Evolutionary conservation across 2,113 vertebrate species (phyloP).

Genomic region (Neotragus moschatus): DNA sequence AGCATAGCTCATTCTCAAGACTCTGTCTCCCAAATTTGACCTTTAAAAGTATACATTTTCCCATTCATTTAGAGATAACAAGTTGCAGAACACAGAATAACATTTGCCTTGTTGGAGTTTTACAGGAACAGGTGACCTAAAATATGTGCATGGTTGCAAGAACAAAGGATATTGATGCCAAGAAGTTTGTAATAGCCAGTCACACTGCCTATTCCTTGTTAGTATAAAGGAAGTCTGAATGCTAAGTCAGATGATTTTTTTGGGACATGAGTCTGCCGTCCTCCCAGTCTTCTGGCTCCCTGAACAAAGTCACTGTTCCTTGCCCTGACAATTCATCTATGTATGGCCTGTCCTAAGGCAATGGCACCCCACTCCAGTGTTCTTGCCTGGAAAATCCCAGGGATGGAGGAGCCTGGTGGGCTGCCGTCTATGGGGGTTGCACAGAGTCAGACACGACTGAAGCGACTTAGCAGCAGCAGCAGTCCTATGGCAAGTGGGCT

Average conservation of each 20-base stretch:
- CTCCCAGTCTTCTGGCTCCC: not conserved
- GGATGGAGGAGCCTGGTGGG: too few species aligned
- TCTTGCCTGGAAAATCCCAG: too few species aligned
- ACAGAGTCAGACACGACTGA: too few species aligned
- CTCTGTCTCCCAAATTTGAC: not conserved
- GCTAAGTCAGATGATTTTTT: not conserved
- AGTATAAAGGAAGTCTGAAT: not conserved
- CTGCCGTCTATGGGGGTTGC: fast-evolving
- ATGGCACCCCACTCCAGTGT: too few species aligned
- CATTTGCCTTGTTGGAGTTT: not conserved
- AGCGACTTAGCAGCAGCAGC: too few species aligned
- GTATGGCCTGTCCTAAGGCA: not conserved
- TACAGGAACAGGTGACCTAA: not conserved
- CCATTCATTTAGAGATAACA: not conserved
- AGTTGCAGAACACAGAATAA: not conserved
- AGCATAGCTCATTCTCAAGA: not conserved
- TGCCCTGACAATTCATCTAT: not conserved
- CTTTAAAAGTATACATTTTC: not conserved
- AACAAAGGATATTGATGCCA: not conserved
- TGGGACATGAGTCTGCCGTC: not conserved
- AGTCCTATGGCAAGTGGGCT: not conserved
- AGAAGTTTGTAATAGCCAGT: not conserved
- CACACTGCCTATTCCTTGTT: not conserved
- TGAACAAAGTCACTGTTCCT: not conserved
- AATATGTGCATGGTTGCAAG: not conserved